phyloP scores from a whole-genome alignment of 2,113 vertebrate genomes.

The Cryptotis parvus region DNA sequence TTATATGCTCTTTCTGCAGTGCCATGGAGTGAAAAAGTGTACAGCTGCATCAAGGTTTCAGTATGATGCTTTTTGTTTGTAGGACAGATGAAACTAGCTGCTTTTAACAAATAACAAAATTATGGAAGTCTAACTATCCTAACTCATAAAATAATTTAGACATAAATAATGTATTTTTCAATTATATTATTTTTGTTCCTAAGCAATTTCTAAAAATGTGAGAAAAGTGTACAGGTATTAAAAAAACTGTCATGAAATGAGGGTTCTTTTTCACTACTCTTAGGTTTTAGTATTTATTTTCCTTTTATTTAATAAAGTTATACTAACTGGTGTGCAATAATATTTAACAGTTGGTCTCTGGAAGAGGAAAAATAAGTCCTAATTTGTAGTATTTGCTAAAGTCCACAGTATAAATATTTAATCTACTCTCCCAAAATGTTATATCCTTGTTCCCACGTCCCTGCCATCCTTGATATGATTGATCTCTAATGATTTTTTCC shows the following conservation, averaged over 20 bases:
- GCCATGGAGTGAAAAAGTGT: neutral
- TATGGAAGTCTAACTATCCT: neutral
- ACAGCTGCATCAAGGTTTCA: neutral
- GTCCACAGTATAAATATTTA: neutral
- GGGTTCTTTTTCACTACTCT: neutral
- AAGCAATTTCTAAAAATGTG: neutral
- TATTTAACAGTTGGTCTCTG: neutral
- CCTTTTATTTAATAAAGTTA: conserved; percentile 1
- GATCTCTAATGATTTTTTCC: neutral
- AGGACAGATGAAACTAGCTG: neutral
- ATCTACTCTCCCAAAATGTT: neutral
- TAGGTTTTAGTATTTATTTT: neutral
- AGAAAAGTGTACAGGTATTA: neutral
- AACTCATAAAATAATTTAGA: neutral
- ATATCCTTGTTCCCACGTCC: neutral
- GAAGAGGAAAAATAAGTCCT: accelerated
- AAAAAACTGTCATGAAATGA: neutral
- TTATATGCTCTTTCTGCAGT: neutral
- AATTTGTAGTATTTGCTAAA: neutral
- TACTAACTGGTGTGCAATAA: neutral
- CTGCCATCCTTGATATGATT: neutral
- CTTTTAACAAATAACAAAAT: conserved; percentile 21
- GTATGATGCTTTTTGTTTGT: conserved; percentile 3
- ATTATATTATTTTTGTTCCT: neutral
- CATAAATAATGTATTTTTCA: neutral